Evolutionary conservation across 2,113 vertebrate genomes (phyloP), one percentile per base, ranked within the genome.

Genomic region (Acinonyx jubatus): DNA sequence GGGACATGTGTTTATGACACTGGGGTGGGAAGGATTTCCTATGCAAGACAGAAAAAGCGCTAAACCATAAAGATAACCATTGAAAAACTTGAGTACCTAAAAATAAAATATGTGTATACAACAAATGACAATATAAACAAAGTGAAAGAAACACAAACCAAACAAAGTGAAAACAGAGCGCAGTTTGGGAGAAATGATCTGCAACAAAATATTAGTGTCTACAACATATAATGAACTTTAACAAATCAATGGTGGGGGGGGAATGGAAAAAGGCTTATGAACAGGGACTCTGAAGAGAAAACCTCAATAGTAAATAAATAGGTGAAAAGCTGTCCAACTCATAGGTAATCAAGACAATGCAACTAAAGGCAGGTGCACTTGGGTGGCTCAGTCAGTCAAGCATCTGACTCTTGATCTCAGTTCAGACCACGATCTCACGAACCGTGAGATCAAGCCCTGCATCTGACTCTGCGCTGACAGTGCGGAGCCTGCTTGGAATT

Each of bases 191-290:
- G 81, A 93, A 88, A 57, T 33, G 25, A 80, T 82, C 81, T 79
- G 52, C 33, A 88, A 57, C 88, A 73, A 97, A 95, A 65, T 33
- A 33, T 74, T 93, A 57, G 63, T 83, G 13, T 68, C 69, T 63
- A 87, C 12, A 73, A 52, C 71, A 82, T 45, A 41, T 38, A 80
- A 71, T 19, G 96, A 91, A 38, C n/a, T 61, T 93, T 84, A 68
- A 84, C 33, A 89, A 80, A 80, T 45, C 78, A 80, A 8, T 63
- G 87, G 63, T 5, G 45, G 66, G 31, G 57, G 45, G 8, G 4
- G 86, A 73, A 74, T 23, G n/a, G 41, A 11, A 41, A 41, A 91
- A 95, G 91, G 23, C 87, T 74, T 74, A 31, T 18, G 10, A 33
- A 74, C 25, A 52, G 33, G 23, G 63, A 50, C 69, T 52, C 74